Evolutionary conservation across 37 sponge, comb jelly and placozoan species (phyloP).

Genomic region (Oscarella lobularis): DNA sequence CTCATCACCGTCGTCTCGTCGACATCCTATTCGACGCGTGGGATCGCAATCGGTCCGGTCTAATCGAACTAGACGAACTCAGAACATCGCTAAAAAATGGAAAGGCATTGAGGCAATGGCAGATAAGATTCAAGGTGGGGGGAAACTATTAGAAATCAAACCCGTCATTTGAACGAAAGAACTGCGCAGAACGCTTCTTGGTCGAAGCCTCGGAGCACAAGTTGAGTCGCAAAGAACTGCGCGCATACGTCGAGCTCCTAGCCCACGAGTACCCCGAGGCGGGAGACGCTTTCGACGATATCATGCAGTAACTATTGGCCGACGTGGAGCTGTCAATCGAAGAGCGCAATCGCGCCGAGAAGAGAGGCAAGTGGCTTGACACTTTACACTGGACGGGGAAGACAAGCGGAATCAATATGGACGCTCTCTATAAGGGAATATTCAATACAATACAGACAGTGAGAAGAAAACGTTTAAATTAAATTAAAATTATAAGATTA

Average conservation of each 20-base stretch:
- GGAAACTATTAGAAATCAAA: no score
- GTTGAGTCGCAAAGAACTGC: not conserved
- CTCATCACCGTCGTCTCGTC: conserved; percentile 1
- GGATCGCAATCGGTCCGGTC: conserved; percentile 67
- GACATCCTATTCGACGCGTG: conserved; percentile 54
- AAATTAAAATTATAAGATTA: not conserved
- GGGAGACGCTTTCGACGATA: not conserved
- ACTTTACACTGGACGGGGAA: conserved; percentile 15
- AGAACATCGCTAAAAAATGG: conserved; percentile 39
- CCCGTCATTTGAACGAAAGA: no score
- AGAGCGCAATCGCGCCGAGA: conserved; percentile 20
- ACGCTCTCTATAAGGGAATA: conserved; percentile 15
- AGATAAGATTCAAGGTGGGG: conserved; percentile 15
- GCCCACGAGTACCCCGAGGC: not conserved
- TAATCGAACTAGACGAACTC: conserved; percentile 54
- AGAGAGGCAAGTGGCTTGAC: conserved; percentile 20
- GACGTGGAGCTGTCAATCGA: conserved; percentile 30
- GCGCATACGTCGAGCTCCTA: not conserved
- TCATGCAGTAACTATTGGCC: not conserved
- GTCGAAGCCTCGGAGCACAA: not conserved
- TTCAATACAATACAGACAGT: conserved; percentile 27
- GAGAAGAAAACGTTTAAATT: no score
- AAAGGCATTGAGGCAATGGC: conserved; percentile 26
- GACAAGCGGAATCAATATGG: conserved; percentile 24
- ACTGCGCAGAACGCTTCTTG: no score